Conservation (phyloP, 2,888 invertebrate species). For the Chironomus riparius region DNA sequence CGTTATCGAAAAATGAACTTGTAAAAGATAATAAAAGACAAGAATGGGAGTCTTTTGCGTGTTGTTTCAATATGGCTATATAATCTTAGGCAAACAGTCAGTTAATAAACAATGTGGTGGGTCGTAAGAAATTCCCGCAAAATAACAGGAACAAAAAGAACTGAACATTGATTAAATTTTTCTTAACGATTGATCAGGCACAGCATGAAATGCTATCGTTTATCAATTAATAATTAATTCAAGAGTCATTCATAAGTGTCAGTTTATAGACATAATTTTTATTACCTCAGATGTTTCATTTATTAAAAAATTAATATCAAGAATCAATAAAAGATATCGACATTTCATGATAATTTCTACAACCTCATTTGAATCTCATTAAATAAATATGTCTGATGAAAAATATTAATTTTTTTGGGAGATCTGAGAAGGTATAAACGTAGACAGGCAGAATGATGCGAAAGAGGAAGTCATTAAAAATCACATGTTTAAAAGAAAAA, state of each 20-base stretch:
- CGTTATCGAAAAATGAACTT: too few species aligned
- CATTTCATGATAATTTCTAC: slow-evolving; percentile 1
- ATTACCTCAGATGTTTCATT: neutral
- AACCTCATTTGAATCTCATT: neutral
- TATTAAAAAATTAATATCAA: neutral
- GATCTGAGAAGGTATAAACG: neutral
- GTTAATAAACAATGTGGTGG: neutral
- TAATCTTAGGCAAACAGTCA: too few species aligned
- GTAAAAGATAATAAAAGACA: too few species aligned
- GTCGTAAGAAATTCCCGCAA: neutral
- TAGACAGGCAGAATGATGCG: neutral
- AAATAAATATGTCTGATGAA: slow-evolving; percentile 9
- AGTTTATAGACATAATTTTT: neutral
- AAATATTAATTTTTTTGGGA: neutral
- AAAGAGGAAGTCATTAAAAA: slow-evolving; percentile 26
- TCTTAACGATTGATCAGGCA: neutral
- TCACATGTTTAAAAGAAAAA: neutral
- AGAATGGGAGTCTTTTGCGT: too few species aligned
- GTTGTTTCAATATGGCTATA: too few species aligned
- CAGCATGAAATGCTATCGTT: neutral
- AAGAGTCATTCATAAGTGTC: slow-evolving; percentile 11
- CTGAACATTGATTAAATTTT: too few species aligned
- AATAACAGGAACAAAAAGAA: too few species aligned
- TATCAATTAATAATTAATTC: neutral
- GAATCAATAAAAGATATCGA: slow-evolving; percentile 6